A percentile compares a stretch with the other conserved stretches of the same genome.
These are phyloP conservation scores for Mirza zaza DNA, from an alignment of 2,113 vertebrate species.

Conservation along the genomic window DNA sequence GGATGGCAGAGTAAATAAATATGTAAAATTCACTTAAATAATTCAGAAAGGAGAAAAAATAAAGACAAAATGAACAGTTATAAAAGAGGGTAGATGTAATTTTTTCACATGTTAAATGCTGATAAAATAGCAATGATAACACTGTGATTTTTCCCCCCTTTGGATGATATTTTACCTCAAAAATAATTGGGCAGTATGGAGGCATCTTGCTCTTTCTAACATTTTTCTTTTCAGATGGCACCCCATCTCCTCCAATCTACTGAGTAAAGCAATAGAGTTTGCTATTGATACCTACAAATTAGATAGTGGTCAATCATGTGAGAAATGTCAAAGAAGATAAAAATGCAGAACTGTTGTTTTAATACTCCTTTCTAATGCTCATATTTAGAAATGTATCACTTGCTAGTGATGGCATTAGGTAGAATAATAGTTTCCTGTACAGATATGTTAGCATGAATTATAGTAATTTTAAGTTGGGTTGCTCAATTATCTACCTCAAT, in stretches of 20 bases:
- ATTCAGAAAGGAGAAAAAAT: neutral
- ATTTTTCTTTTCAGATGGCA: neutral
- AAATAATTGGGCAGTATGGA: neutral
- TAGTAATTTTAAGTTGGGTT: neutral
- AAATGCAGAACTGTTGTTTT: neutral
- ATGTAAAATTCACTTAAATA: neutral
- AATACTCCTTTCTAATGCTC: neutral
- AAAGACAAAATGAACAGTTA: neutral
- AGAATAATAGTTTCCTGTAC: neutral
- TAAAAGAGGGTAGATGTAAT: neutral
- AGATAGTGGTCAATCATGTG: neutral
- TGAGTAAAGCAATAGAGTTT: neutral
- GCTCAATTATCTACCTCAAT: neutral
- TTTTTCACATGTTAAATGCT: neutral
- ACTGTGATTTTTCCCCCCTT: neutral
- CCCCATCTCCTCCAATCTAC: neutral
- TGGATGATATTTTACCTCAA: neutral
- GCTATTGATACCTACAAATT: neutral
- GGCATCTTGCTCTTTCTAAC: neutral
- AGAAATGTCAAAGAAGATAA: conserved; percentile 4
- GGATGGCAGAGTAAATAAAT: conserved; percentile 11
- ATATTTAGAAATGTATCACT: neutral
- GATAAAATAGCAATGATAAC: neutral
- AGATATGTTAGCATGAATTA: neutral
- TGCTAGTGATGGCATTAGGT: neutral